Evolutionary conservation across 2,113 vertebrate genomes (phyloP), one percentile per base, ranked within the genome.

Genomic region (Tupaia tana): DNA sequence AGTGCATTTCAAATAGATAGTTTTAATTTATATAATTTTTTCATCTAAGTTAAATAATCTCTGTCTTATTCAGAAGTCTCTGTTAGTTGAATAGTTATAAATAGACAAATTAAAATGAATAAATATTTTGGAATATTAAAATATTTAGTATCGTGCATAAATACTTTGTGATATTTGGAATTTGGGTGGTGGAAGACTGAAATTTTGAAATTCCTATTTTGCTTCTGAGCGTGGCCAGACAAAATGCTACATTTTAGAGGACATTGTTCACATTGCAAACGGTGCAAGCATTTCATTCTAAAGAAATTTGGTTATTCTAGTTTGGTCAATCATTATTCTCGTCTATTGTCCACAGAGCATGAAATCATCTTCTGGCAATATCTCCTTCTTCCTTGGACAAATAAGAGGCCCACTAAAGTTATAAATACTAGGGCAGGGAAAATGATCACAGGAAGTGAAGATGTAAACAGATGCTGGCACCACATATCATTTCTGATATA

Each of bases 121-220:
- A 43, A 43, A 43, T 43, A 43, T 43, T 43, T 43, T 43, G 43
- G 43, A 6, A 43, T 43, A 43, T 43, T 43, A 43, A 43, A 43
- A 43, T 43, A 43, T 43, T 43, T 4, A 43, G 43, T 43, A 43
- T 43, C 43, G 6, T 43, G 4, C 43, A 43, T 43, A 43, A 43
- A 43, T 43, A 43, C 6, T 3, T 43, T 43, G 9, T 54, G 31
- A 83, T 77, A 82, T 16, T 75, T 75, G 19, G 5, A 52, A 24
- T 67, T 12, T n/a, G 15, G 31, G n/a, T 77, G 4, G 70, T 56
- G 11, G 31, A 43, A 87, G 58, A 12, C 25, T 78, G 20, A 25
- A 66, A 52, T 16, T 77, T 78, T 83, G 52, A 90, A 86, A 87
- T 87, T 14, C 81, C 61, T 90, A 3, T 87, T 96, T 43, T 86